These are phyloP conservation scores for Erinaceus europaeus DNA, from an alignment of 2,113 vertebrate species.

Conservation along the genomic window DNA sequence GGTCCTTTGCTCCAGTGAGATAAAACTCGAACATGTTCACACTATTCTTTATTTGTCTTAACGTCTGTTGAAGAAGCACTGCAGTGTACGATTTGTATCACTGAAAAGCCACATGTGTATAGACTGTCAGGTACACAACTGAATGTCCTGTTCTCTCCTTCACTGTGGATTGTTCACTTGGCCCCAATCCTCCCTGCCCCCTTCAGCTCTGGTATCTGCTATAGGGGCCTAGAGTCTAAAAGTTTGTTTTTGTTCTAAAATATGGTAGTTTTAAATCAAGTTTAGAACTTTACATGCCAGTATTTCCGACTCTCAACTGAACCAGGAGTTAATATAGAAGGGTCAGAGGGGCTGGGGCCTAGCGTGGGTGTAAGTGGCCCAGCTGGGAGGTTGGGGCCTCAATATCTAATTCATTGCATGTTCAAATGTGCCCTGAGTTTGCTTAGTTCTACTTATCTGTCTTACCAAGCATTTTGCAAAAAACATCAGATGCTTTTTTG, in stretches of 20 bases:
- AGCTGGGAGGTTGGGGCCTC: background rate
- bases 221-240: too few relatives aligned
- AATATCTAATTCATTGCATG: slow-evolving; percentile 9
- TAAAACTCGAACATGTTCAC: too few relatives aligned
- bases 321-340: background rate
- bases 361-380: background rate
- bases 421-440: slow-evolving; percentile 4
- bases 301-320: slow-evolving; percentile 7
- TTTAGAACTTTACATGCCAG: background rate
- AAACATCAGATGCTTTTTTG: background rate
- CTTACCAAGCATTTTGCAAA: slow-evolving; percentile 6
- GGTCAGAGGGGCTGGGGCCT: background rate
- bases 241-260: background rate
- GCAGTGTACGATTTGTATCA: too few relatives aligned
- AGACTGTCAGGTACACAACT: too few relatives aligned
- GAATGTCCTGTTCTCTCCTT: too few relatives aligned
- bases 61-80: too few relatives aligned
- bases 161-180: too few relatives aligned
- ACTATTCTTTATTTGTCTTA: too few relatives aligned
- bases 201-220: too few relatives aligned
- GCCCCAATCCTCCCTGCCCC: too few relatives aligned
- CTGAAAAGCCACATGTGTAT: too few relatives aligned
- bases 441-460: background rate
- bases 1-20: background rate
- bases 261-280: background rate